Evolutionary conservation across 2,797 vertebrate species (phyloP).

Genomic region (Clangula hyemalis): DNA sequence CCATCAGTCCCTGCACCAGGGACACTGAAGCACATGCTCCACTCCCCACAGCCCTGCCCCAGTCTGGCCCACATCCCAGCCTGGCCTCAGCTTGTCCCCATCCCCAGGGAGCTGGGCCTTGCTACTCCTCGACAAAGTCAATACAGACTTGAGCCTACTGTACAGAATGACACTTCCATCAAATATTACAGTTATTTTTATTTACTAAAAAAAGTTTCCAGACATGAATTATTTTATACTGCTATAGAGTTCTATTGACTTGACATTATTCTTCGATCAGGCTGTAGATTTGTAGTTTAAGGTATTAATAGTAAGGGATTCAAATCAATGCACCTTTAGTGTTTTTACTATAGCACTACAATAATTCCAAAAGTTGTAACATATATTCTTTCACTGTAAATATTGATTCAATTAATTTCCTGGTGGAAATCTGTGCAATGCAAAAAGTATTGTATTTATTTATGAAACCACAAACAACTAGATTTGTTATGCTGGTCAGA

Average conservation of each 20-base stretch:
- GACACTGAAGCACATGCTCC: background rate
- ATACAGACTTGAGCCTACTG: background rate
- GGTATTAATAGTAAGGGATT: background rate
- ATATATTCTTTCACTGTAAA: background rate
- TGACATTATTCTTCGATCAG: background rate
- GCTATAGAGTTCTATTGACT: background rate
- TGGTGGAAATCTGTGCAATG: background rate
- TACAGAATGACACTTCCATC: background rate
- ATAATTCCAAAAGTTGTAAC: background rate
- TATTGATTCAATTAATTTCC: background rate
- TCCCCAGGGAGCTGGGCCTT: background rate
- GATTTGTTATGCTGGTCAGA: background rate
- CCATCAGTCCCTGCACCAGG: background rate
- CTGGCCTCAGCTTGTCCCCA: fast-evolving
- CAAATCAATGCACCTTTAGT: background rate
- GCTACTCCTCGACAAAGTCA: background rate
- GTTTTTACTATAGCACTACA: background rate
- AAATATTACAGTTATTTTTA: background rate
- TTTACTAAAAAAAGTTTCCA: background rate
- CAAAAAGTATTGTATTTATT: background rate
- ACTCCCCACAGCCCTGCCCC: background rate
- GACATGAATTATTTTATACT: background rate
- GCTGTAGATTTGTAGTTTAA: background rate
- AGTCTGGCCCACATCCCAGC: background rate
- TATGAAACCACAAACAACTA: background rate